A percentile compares a stretch with the other conserved stretches of the same genome.
Conservation (phyloP, 2,797 vertebrate species). For the Lagothrix lagotricha region DNA sequence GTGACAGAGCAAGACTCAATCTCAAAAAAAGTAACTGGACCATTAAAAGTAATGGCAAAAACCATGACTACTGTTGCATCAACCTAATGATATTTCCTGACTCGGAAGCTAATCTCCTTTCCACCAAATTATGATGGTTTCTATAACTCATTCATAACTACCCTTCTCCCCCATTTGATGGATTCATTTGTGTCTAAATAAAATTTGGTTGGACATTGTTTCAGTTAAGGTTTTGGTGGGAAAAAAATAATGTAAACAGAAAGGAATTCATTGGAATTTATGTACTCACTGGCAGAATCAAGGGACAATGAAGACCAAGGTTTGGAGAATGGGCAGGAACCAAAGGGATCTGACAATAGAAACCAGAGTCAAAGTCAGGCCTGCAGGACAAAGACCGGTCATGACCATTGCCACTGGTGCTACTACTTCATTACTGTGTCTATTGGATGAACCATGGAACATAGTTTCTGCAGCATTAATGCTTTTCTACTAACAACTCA, state of each 20-base stretch:
- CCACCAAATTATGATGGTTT: background rate
- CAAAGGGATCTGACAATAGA: background rate
- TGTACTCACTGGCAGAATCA: background rate
- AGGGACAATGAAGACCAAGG: background rate
- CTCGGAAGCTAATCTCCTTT: background rate
- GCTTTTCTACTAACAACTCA: background rate
- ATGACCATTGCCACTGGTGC: no score
- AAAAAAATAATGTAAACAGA: background rate
- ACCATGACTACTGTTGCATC: no score
- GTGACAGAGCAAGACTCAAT: no score
- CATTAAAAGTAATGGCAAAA: no score
- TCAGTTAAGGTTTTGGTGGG: background rate
- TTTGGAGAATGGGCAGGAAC: background rate
- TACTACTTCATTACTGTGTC: background rate
- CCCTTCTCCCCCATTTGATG: background rate
- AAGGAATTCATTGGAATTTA: background rate
- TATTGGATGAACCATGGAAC: background rate
- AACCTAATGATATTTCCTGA: background rate
- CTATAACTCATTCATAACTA: background rate
- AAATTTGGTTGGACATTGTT: background rate
- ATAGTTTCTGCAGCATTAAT: background rate
- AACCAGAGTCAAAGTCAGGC: background rate
- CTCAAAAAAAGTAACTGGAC: no score
- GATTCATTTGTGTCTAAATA: background rate
- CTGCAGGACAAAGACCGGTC: background rate